Base-by-base conservation (phyloP, 92 coral and sea anemone species). In the Heteractis magnifica region DNA sequence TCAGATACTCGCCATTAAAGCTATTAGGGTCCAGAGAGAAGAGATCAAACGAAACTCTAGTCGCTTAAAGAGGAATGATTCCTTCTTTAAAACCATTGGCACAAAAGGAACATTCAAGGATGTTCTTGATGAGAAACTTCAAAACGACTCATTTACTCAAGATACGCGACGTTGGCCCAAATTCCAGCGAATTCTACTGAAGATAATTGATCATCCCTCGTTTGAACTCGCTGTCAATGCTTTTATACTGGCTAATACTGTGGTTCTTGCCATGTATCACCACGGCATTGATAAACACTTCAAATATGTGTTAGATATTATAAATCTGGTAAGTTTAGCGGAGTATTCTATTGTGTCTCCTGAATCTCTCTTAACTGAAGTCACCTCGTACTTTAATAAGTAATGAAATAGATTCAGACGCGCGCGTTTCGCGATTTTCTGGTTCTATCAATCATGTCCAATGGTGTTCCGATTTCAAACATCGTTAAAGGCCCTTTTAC, bases 201-300 rank as follows among this genome's bases (percentile, higher is more conserved):
- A 64, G 14, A 83, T 85, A 0, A 81, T 91, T 50, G 95, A 86
- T 34, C 95, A 90, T 75, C 94, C 98, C 0, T 80, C 79, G 18
- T 93, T 94, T 52, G 98, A 95, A 79, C 78, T 93, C 52, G 75
- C 74, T 64, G 93, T 95, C 20, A 94, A 89, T 88, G 88, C 88
- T 8, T 91, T 92, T 52, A 96, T 96, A 26, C 86, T 96, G 13
- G 93, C 90, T 4, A 96, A 96, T 49, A 96, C 99, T 1, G 92
- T 94, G 49, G 95, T 94, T 4, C 88, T 95, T 53, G 94, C 99
- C 6, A 41, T 94, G 7, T 90, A 96, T 87, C 91, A 96, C 72
- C 93, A 96, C 62, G 92, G 94, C 10, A 96, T 96, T 72, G 91
- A 96, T 52, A 52, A 84, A 13, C 86, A 68, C 49, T 86, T 96